Conservation (phyloP, 2,888 invertebrate species). For the Pristionchus fissidentatus region DNA sequence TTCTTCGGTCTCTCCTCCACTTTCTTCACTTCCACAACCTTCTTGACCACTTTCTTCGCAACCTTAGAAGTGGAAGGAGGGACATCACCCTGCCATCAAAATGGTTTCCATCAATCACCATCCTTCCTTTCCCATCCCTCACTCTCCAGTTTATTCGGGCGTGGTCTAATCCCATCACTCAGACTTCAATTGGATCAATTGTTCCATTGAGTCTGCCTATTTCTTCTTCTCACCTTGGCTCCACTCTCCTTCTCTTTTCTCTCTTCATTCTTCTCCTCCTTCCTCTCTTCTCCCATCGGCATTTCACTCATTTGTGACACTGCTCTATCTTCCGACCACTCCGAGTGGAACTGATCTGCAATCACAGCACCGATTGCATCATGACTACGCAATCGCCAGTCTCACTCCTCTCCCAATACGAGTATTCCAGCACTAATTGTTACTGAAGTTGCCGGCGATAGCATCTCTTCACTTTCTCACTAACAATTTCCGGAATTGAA, state of each 20-base stretch:
- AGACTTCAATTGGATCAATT: not conserved
- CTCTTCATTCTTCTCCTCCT: not conserved
- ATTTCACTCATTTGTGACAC: conserved; percentile 4
- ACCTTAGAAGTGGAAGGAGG: conserved; percentile 6
- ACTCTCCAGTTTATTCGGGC: no score
- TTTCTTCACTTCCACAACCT: conserved; percentile 11
- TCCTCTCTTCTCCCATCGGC: not conserved
- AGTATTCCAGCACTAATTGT: no score
- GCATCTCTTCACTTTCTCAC: no score
- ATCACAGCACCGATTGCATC: not conserved
- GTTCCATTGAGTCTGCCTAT: not conserved
- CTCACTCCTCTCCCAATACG: no score
- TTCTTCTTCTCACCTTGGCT: conserved; percentile 20
- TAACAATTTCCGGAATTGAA: no score
- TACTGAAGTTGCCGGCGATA: no score
- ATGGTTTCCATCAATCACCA: not conserved
- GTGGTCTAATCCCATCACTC: no score
- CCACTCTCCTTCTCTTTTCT: not conserved
- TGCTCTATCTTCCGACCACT: conserved; percentile 29
- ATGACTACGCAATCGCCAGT: no score
- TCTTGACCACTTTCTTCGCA: not conserved
- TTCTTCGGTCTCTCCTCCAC: conserved; percentile 43
- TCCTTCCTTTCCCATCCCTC: not conserved
- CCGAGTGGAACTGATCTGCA: conserved; percentile 2
- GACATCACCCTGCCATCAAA: not conserved